A percentile compares a stretch with the other conserved stretches of the same genome.
Evolutionary conservation across 2,888 invertebrate species (phyloP).

Genomic region (Drosophila neotestacea): DNA sequence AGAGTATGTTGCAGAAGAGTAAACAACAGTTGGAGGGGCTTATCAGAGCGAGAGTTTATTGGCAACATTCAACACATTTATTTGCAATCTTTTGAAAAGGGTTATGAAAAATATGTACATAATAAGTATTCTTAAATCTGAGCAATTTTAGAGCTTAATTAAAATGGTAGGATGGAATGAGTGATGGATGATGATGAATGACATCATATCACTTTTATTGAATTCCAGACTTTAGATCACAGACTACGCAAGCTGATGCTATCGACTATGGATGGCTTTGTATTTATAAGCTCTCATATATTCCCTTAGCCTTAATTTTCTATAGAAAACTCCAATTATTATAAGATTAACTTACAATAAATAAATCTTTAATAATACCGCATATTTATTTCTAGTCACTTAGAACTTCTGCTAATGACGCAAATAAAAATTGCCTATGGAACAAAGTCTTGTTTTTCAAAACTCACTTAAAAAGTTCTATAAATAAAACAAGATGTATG

Average conservation of each 20-base stretch:
- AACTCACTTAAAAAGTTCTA: constrained; percentile 9
- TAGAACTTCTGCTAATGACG: not conserved
- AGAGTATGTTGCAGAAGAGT: not conserved
- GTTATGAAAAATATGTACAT: not conserved
- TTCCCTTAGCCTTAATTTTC: not conserved
- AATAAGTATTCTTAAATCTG: not conserved
- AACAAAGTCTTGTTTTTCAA: not conserved
- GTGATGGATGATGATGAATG: not conserved
- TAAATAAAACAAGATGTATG: constrained; percentile 11
- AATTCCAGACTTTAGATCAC: not conserved
- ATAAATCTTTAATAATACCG: not conserved
- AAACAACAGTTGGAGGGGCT: not conserved
- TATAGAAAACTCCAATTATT: not conserved
- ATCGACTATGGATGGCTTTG: too few relatives aligned
- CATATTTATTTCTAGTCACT: too few relatives aligned
- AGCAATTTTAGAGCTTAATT: not conserved
- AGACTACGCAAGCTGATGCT: not conserved
- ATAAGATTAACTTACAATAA: not conserved
- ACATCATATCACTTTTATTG: not conserved
- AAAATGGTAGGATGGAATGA: not conserved
- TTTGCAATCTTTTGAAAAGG: not conserved
- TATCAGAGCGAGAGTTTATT: not conserved
- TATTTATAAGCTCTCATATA: too few relatives aligned
- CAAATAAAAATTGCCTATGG: not conserved
- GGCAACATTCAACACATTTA: not conserved